Conservation (phyloP, 2,113 vertebrate species). For the Cettia cetti region DNA sequence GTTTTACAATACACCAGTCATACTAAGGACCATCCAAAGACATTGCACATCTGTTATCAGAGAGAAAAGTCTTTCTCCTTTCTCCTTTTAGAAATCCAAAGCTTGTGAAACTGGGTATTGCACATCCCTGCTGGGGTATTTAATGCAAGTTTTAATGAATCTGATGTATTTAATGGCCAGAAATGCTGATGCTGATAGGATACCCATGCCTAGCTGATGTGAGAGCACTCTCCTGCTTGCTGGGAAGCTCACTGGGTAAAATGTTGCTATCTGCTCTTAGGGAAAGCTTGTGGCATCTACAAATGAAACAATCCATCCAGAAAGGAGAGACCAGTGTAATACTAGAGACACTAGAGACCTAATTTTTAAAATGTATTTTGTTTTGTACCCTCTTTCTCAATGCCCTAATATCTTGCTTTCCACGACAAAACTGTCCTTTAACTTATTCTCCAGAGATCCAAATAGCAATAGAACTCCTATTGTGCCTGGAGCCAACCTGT, state of each 20-base stretch:
- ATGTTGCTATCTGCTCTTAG: background rate
- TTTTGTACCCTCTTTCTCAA: background rate
- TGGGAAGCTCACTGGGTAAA: background rate
- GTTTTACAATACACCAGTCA: background rate
- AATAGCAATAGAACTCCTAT: background rate
- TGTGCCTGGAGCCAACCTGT: background rate
- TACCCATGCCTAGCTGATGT: background rate
- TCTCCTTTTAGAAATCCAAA: background rate
- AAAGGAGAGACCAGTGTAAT: background rate
- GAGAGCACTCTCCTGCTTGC: accelerated
- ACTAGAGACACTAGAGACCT: background rate
- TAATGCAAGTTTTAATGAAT: background rate
- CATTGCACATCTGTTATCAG: accelerated
- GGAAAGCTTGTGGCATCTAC: background rate
- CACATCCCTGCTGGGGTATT: background rate
- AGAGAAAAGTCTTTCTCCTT: background rate
- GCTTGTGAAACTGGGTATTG: background rate
- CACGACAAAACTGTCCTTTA: background rate
- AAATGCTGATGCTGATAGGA: background rate
- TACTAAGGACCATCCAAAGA: background rate
- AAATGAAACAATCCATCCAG: background rate
- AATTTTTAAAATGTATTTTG: background rate
- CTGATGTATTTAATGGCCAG: background rate
- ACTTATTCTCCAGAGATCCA: background rate
- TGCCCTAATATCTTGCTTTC: background rate